These are phyloP conservation scores for Drosophila parvula DNA, from an alignment of 1,140 invertebrate species.

Conservation along the genomic window DNA sequence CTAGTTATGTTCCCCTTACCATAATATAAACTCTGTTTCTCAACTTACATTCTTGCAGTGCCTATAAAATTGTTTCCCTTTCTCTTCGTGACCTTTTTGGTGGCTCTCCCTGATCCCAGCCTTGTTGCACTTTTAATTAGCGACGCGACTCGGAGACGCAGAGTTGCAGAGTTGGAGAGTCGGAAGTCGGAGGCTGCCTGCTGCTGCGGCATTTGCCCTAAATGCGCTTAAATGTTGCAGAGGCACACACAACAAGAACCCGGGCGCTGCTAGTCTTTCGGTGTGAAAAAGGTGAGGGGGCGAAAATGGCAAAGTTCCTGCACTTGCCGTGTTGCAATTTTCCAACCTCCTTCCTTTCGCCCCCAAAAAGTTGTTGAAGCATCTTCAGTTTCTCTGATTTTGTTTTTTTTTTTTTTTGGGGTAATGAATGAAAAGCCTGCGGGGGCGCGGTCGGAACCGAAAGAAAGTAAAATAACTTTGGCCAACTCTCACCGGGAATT, in stretches of 20 bases:
- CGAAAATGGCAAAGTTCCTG: slow-evolving; percentile 43
- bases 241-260: slow-evolving; percentile 33
- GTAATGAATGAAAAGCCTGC: slow-evolving; percentile 48
- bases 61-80: not conserved
- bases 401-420: not conserved
- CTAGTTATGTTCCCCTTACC: no score
- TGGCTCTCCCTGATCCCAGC: slow-evolving; percentile 13
- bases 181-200: slow-evolving; percentile 22
- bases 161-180: slow-evolving; percentile 12
- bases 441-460: not conserved
- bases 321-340: slow-evolving; percentile 52
- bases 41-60: not conserved
- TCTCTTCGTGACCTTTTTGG: slow-evolving; percentile 8
- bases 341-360: slow-evolving; percentile 21
- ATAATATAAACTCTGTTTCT: no score
- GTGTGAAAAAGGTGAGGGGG: slow-evolving; percentile 12
- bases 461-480: slow-evolving; percentile 39
- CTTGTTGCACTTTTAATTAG: slow-evolving; percentile 82
- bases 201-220: slow-evolving; percentile 67
- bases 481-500: slow-evolving; percentile 20
- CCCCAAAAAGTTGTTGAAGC: slow-evolving; percentile 27
- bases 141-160: slow-evolving; percentile 53
- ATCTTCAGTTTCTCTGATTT: slow-evolving; percentile 27
- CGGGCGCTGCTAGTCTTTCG: slow-evolving; percentile 10
- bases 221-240: slow-evolving; percentile 75